Evolutionary conservation across 2,113 vertebrate species (phyloP).

Genomic region (Pogona vitticeps): DNA sequence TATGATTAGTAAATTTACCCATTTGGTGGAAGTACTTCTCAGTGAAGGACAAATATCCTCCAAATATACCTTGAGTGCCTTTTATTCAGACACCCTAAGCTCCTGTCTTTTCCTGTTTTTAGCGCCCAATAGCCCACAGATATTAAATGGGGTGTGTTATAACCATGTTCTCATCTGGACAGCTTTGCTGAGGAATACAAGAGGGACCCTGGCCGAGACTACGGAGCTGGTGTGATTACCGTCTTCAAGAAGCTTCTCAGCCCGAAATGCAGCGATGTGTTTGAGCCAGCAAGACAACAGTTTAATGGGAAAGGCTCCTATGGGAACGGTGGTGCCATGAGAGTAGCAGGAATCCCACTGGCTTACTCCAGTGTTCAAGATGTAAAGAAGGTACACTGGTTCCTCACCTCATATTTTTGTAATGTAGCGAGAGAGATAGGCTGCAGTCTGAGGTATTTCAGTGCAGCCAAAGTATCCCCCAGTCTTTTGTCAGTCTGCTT

Average conservation of each 20-base stretch:
- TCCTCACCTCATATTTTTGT: not conserved
- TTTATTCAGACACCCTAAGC: not conserved
- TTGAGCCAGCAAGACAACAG: conserved; percentile 91
- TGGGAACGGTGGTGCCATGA: conserved; percentile 96
- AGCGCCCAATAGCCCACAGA: not conserved
- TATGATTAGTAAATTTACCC: not conserved
- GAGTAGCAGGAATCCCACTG: conserved; percentile 88
- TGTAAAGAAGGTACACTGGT: conserved; percentile 82
- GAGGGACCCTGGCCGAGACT: conserved; percentile 87
- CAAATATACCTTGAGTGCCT: not conserved
- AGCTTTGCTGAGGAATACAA: conserved; percentile 96
- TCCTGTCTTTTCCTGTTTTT: not conserved
- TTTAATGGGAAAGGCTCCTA: conserved; percentile 95
- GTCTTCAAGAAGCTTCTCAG: conserved; percentile 93
- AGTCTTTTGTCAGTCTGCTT: not conserved
- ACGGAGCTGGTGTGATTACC: conserved; percentile 90
- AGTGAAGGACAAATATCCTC: not conserved
- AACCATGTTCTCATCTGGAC: not conserved
- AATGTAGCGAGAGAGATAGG: not conserved
- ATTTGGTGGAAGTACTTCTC: not conserved
- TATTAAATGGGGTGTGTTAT: not conserved
- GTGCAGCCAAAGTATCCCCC: not conserved
- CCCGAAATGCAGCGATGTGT: conserved; percentile 87
- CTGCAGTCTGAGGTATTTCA: too few species aligned
- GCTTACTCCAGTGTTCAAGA: conserved; percentile 80